These are phyloP conservation scores for Craseonycteris thonglongyai DNA, from an alignment of 2,113 vertebrate species.

Conservation along the genomic window DNA sequence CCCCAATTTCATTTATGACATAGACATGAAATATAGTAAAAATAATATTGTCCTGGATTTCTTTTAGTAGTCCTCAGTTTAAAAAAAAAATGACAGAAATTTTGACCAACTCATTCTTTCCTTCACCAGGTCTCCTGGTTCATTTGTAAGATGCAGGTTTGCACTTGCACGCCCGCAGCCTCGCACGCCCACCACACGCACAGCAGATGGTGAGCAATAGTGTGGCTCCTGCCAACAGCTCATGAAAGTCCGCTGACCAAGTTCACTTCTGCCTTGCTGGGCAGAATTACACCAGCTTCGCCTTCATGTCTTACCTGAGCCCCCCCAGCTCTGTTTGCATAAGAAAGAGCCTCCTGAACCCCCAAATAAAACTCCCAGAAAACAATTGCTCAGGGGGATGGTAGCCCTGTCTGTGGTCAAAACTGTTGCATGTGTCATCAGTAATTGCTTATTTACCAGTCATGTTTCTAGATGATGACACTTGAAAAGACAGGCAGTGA, in stretches of 20 bases:
- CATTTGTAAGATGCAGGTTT: neutral
- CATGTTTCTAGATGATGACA: neutral
- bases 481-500: neutral
- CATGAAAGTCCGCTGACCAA: neutral
- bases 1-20: conserved; percentile 3
- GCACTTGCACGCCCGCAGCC: neutral
- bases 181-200: fast-evolving
- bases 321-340: neutral
- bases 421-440: fast-evolving
- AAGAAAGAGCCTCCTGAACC: neutral
- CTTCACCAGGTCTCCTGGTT: neutral
- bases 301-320: neutral
- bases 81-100: neutral
- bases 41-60: neutral
- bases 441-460: no score
- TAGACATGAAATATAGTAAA: neutral
- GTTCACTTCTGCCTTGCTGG: neutral
- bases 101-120: neutral
- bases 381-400: neutral
- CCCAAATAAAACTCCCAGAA: neutral
- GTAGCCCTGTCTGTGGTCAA: neutral
- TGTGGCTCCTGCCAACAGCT: fast-evolving
- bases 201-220: fast-evolving
- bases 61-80: neutral
- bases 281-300: neutral